Conservation (phyloP, 2,888 invertebrate species). For the Agrotis puta region DNA sequence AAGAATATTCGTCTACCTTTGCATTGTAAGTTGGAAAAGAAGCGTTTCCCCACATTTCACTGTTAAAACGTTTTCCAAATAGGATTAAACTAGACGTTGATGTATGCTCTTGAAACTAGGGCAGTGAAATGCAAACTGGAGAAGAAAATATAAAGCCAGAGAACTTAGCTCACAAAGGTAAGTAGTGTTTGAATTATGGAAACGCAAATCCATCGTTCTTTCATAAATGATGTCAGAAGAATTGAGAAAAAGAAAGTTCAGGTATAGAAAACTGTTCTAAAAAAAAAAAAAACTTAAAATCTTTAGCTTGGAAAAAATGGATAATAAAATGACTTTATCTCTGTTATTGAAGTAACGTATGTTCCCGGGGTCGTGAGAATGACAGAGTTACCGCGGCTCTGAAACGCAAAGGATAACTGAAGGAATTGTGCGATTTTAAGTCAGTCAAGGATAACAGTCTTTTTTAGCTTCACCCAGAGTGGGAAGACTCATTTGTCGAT, state of each 20-base stretch:
- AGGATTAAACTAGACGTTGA: conserved; percentile 55
- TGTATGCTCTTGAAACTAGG: conserved; percentile 56
- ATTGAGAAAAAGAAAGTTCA: neutral
- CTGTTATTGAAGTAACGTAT: too few relatives aligned
- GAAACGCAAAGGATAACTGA: too few relatives aligned
- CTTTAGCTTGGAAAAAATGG: too few relatives aligned
- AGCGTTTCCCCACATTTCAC: conserved; percentile 32
- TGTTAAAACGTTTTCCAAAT: conserved; percentile 48
- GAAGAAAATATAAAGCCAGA: conserved; percentile 33
- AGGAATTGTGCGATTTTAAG: too few relatives aligned
- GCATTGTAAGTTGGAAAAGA: conserved; percentile 23
- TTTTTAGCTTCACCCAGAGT: too few relatives aligned
- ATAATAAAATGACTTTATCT: too few relatives aligned
- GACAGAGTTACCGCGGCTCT: too few relatives aligned
- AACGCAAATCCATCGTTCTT: conserved; percentile 5
- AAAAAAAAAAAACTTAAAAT: too few relatives aligned
- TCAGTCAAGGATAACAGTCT: too few relatives aligned
- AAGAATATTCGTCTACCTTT: conserved; percentile 1
- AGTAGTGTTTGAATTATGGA: conserved; percentile 36
- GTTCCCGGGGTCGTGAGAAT: too few relatives aligned
- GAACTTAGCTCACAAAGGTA: conserved; percentile 41
- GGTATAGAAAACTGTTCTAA: neutral
- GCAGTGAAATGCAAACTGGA: conserved; percentile 49
- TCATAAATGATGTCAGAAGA: neutral
- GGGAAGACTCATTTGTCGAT: too few relatives aligned